Base-by-base conservation (phyloP, 2,113 vertebrate genomes). In the Phrynosoma platyrhinos region DNA sequence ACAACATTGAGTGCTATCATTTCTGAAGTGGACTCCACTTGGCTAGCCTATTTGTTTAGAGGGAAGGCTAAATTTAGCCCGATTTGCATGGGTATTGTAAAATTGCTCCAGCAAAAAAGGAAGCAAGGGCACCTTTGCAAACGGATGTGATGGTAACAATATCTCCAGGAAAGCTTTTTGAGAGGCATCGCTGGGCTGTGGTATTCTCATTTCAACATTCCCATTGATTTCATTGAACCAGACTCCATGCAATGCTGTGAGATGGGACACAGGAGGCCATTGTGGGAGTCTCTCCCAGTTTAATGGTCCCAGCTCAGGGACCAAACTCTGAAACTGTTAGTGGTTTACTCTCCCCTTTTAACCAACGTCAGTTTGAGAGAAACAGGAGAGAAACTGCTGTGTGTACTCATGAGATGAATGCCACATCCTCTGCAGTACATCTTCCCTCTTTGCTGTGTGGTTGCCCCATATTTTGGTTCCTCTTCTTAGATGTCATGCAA, bases 381-480 rank as follows among this genome's bases (percentile, higher is more conserved):
- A 78, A 36, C 36, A 62, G 82, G 84, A 82, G 79, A 58, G 32
- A 82, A 76, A 86, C 52, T 78, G 84, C 84, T 58, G 74, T 62
- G 64, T 58, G 58, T 9, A 78, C 8, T 82, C 84, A 42, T 42
- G 72, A 52, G 69, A 69, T 69, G n/a, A 36, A 90, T 62, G 62
- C 66, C 80, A 90, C 84, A 79, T 87, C 85, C 85, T 87, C 80
- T 79, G 53, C 62, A 52, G 52, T 62, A 69, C 32, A 32, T 66
- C 21, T 68, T 78, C 58, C 12, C 27, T 47, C 27, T 42, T 36
- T 52, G 36, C 62, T 20, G 47, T 47, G 20, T 69, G 75, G 58
- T 82, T 90, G 36, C 84, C 42, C 79, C 84, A 86, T 52, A 16
- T 76, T 42, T 77, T 68, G 8, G 84, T 81, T 76, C 71, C 62